A percentile compares a stretch with the other conserved stretches of the same genome.
Evolutionary conservation across 2,797 vertebrate species (phyloP).

Genomic region (Gymnopithys bicolor): DNA sequence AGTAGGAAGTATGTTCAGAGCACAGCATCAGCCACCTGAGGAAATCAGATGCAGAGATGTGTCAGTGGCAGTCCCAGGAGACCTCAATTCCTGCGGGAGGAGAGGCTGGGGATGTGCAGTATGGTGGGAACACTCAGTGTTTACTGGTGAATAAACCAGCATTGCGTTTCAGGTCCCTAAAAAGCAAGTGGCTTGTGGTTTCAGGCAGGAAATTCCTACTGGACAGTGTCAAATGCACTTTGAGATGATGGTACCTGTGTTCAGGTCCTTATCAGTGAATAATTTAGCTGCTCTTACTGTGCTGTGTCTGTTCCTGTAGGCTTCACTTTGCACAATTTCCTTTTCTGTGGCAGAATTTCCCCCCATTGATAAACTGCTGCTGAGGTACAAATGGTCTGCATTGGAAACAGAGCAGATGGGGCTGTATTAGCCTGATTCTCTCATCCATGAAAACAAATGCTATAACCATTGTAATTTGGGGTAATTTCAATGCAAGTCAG

Average conservation of each 20-base stretch:
- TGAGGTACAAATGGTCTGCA: background rate
- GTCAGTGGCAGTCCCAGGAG: background rate
- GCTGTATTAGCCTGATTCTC: background rate
- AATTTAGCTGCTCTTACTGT: background rate
- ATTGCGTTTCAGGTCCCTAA: background rate
- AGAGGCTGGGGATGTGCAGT: background rate
- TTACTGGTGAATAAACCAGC: background rate
- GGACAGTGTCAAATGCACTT: background rate
- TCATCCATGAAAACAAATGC: constrained; percentile 18
- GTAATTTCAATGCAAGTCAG: background rate
- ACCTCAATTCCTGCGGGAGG: background rate
- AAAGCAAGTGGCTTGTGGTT: background rate
- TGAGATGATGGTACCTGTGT: background rate
- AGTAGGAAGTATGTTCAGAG: background rate
- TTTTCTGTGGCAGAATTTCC: background rate
- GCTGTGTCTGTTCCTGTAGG: background rate
- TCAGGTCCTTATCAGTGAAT: background rate
- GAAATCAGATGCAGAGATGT: background rate
- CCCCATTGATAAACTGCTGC: background rate
- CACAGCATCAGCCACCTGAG: background rate
- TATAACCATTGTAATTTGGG: background rate
- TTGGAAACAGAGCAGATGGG: background rate
- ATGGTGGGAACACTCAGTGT: background rate
- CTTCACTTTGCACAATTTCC: background rate
- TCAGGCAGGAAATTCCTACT: background rate